Base-by-base conservation (phyloP, 2,888 invertebrate genomes). In the Uropetala carovei region DNA sequence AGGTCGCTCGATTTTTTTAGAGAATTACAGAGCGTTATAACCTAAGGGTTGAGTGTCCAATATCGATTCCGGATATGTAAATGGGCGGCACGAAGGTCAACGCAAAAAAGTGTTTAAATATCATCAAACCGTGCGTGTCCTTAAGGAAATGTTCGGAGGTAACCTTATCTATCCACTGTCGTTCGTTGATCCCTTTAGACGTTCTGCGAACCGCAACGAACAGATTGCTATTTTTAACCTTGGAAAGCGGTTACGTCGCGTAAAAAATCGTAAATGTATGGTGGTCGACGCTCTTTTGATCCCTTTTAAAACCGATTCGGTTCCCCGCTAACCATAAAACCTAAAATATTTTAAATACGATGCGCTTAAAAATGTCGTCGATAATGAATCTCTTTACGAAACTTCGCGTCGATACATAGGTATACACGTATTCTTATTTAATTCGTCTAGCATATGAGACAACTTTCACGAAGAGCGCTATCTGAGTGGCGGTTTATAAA, bases 401-500 rank as follows among this genome's bases (percentile, higher is more conserved):
- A 43, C 43, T 43, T 43, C 43, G 43, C 43, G 43, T 43, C 3
- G 5, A 43, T 43, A 43, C 43, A 43, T 43, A 5, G 3, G 5
- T 43, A 5, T 43, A 43, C 43, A 3, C 43, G 43, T 43, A 43
- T 43, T 43, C 43, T 75, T 14, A 75, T 75, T 75, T 27, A 27
- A 75, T 22, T 75, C 75, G 75, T 75, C 27, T 27, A 11, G n/a
- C 7, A 75, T 75, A 75, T 75, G 75, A 75, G 75, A 75, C 75
- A 75, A 75, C 75, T 75, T 75, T 75, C 75, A 75, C 75, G 75
- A 27, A 27, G 75, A 75, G 27, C 22, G 22, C 75, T 27, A 27
- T 75, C 9, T 14, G 75, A 22, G 75, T 4, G 75, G 14, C 68
- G 68, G 43, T 43, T 43, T 68, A n/a, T 11, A 75, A 27, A 75